Conservation (phyloP, 2,888 invertebrate genomes). For the Dendrolimus houi region DNA sequence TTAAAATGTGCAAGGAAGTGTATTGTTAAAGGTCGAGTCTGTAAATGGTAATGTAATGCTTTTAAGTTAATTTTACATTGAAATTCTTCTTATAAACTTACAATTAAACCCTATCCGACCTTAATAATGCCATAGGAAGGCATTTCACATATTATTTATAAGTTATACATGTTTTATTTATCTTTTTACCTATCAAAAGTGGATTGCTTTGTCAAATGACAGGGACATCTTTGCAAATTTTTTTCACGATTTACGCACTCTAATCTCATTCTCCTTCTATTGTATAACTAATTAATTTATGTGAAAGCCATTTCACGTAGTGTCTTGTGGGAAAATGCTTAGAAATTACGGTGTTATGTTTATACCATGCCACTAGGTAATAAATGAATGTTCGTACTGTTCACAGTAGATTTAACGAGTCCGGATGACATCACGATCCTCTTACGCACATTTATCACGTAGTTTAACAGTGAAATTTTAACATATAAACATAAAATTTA, state of each 20-base stretch:
- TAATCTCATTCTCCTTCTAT: background rate
- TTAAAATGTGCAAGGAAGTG: slow-evolving; percentile 35
- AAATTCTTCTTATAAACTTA: slow-evolving; percentile 12
- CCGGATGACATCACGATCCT: background rate
- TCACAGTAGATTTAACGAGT: background rate
- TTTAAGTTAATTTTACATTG: slow-evolving; percentile 39
- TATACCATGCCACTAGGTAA: too few species aligned
- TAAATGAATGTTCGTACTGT: background rate
- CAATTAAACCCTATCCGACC: background rate
- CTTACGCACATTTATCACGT: background rate
- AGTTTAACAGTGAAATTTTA: background rate
- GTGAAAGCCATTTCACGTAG: background rate
- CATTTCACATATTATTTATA: background rate
- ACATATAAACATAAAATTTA: background rate
- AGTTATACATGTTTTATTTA: background rate
- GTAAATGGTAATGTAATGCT: slow-evolving; percentile 48
- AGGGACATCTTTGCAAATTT: slow-evolving; percentile 2
- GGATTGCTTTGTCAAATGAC: background rate
- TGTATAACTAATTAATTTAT: background rate
- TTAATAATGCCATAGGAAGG: background rate
- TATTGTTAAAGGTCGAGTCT: slow-evolving; percentile 61
- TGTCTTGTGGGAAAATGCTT: background rate
- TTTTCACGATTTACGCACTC: background rate
- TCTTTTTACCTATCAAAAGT: background rate
- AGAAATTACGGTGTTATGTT: background rate